A percentile compares a stretch with the other conserved stretches of the same genome.
phyloP scores from a whole-genome alignment of 2,113 vertebrate genomes.

The Laterallus jamaicensis region DNA sequence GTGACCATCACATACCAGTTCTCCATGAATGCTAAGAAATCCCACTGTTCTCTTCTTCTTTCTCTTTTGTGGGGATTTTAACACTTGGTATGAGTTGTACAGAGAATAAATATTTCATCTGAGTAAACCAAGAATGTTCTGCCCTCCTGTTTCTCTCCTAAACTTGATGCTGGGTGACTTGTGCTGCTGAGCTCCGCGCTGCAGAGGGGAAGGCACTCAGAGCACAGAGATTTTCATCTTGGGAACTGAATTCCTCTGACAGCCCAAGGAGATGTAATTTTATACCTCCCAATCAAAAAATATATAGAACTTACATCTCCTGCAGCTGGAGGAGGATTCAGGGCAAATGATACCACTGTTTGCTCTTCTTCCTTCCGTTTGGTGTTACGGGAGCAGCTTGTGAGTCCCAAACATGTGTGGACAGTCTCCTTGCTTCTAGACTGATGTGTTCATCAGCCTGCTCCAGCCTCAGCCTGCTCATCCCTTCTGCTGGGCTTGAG shows the following conservation, averaged over 20 bases:
- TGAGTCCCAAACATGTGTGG: background rate
- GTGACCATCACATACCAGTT: no score
- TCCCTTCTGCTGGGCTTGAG: background rate
- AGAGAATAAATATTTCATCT: background rate
- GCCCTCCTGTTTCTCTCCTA: accelerated
- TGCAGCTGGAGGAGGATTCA: background rate
- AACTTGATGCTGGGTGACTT: background rate
- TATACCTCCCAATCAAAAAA: background rate
- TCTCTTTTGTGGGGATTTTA: background rate
- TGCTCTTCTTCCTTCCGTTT: background rate
- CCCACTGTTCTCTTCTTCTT: background rate
- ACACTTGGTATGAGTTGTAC: background rate
- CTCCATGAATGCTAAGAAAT: background rate
- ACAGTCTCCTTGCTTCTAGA: background rate
- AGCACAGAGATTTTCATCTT: background rate
- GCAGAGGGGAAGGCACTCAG: background rate
- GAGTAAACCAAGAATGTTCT: background rate
- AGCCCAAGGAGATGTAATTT: background rate
- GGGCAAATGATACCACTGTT: background rate
- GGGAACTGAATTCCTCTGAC: background rate
- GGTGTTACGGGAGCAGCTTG: background rate
- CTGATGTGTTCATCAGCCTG: background rate
- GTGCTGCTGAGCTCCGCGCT: accelerated
- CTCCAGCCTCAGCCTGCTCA: background rate
- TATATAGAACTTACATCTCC: accelerated